Evolutionary conservation across 2,888 invertebrate species (phyloP), one percentile per base, ranked within the genome.

Genomic region (Acronicta leporina): DNA sequence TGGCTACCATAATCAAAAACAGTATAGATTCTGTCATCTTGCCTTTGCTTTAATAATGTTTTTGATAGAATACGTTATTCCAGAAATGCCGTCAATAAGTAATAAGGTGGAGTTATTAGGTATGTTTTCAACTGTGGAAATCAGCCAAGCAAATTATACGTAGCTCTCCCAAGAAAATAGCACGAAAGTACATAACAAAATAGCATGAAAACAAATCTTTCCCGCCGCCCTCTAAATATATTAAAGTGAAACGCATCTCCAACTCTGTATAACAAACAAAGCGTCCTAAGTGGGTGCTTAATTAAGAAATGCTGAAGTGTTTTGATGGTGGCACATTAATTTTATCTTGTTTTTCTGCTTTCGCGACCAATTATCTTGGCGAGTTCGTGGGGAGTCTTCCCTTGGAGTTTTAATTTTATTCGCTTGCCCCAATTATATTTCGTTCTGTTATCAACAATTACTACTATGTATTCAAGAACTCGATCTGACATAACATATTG

Each of bases 271-370:
- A 70, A 70, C 80, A 85, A 88, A 87, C 84, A 89, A 83, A 87
- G 81, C 81, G 67, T 71, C 68, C 81, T 84, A 86, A 90, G 86
- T 86, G 83, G 82, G 75, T 82, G 79, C 89, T 87, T 91, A 88
- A 91, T 91, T 91, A 89, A 86, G 86, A 86, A 82, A 84, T 83
- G 86, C 82, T 87, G 87, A 88, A 89, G 87, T 91, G 87, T 92
- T 91, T 87, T 90, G 88, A 87, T 86, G 90, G 88, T 85, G 83
- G 84, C 87, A 87, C 88, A 91, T 91, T 90, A 88, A 92, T 91
- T 89, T 86, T 83, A 87, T 88, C 89, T 87, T 89, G 89, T 90
- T 91, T 90, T 90, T 89, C 86, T 87, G 85, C 85, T 84, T 87
- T 85, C 84, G 80, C 85, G 82, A 88, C 86, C 89, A 91, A 90